phyloP scores from a whole-genome alignment of 2,113 vertebrate genomes.

The Sander vitreus region DNA sequence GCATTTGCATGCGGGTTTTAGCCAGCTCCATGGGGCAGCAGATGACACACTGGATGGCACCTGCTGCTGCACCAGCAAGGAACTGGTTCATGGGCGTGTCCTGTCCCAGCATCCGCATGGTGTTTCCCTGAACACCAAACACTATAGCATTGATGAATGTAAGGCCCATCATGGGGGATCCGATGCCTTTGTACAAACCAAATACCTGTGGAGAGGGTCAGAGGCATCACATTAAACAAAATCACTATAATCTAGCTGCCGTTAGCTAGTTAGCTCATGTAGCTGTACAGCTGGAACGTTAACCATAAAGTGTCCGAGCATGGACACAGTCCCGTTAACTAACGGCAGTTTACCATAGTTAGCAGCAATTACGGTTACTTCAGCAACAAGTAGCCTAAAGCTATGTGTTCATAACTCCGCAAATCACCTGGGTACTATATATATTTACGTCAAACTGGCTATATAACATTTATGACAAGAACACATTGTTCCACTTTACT shows the following conservation, averaged over 20 bases:
- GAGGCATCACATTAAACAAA: conserved; percentile 13
- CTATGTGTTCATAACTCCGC: too few relatives aligned
- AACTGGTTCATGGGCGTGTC: conserved; percentile 97
- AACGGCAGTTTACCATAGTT: too few relatives aligned
- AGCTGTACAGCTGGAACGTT: too few relatives aligned
- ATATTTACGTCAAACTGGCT: too few relatives aligned
- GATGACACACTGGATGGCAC: conserved; percentile 93
- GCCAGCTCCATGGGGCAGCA: conserved; percentile 99
- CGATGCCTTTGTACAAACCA: conserved; percentile 97
- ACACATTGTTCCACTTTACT: too few relatives aligned
- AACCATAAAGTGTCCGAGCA: too few relatives aligned
- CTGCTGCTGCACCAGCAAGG: conserved; percentile 92
- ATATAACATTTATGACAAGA: too few relatives aligned
- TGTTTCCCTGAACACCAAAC: conserved; percentile 95
- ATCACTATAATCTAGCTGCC: neutral
- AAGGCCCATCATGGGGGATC: conserved; percentile 98
- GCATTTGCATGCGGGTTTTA: conserved; percentile 98
- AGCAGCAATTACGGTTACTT: too few relatives aligned
- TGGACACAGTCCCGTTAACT: too few relatives aligned
- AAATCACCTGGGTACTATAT: too few relatives aligned
- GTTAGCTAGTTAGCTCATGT: too few relatives aligned
- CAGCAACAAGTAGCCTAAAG: too few relatives aligned
- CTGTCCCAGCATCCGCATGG: conserved; percentile 87
- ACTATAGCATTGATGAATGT: conserved; percentile 98
- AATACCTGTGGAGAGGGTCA: conserved; percentile 80